A percentile compares a stretch with the other conserved stretches of the same genome.
phyloP scores from a whole-genome alignment of 2,888 invertebrate genomes.

The Drepanosiphum platanoidis region DNA sequence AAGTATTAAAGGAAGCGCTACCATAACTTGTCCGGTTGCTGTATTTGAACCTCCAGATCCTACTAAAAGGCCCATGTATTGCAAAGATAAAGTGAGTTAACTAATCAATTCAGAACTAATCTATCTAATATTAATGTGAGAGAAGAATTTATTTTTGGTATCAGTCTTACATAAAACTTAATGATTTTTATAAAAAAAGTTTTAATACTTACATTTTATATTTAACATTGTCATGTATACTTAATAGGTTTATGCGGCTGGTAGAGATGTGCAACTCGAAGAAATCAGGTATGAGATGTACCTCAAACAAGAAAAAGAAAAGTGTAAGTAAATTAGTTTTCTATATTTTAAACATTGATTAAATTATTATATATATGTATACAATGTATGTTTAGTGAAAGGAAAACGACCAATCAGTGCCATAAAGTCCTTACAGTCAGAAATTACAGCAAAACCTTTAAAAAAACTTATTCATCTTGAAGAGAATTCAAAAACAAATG shows the following conservation, averaged over 20 bases:
- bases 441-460: not conserved
- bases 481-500: not conserved
- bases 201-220: not conserved
- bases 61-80: constrained; percentile 75
- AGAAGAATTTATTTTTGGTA: not conserved
- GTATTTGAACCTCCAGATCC: constrained; percentile 75
- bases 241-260: constrained; percentile 69
- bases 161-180: too few species aligned
- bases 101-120: not conserved
- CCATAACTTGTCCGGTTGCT: constrained; percentile 72
- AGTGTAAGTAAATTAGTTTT: constrained; percentile 61
- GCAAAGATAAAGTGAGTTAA: constrained; percentile 72
- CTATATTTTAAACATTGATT: not conserved
- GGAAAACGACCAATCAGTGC: not conserved
- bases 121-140: not conserved
- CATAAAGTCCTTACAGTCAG: not conserved
- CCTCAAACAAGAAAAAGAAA: constrained; percentile 67
- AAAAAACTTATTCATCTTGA: constrained; percentile 32
- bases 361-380: not conserved
- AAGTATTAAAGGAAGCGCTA: constrained; percentile 67
- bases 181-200: too few species aligned
- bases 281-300: constrained; percentile 67
- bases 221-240: constrained; percentile 1
- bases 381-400: not conserved
- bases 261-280: constrained; percentile 69